Base-by-base conservation (phyloP, 2,797 vertebrate species). In the Prunella strophiata region DNA sequence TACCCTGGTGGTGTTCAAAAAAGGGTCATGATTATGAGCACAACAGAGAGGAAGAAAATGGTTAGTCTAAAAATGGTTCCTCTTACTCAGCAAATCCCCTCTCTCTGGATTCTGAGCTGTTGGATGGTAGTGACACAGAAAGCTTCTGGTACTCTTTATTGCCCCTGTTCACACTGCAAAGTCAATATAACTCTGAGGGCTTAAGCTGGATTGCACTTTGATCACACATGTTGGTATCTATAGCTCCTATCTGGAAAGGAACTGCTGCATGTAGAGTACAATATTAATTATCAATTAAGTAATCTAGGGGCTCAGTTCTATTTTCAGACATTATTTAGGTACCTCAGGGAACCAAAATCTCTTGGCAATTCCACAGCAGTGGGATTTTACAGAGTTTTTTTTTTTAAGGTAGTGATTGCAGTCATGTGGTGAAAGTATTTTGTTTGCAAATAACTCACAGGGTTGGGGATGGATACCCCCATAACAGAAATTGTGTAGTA, bases 71-170 rank as follows among this genome's bases (percentile, higher is more conserved):
- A 91, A 92, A 93, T 63, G 66, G 76, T 84, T 95, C 62, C 63
- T 88, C 89, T 96, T 91, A 88, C 80, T 94, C 76, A 72, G 96
- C 92, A 96, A 84, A 89, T 92, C 68, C 38, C 45, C 22, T 51
- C 54, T 51, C 43, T 58, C 40, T 91, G 30, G 62, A 4, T 91
- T 58, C 84, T 70, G 89, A 93, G 78, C 88, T 2, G 0, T 42
- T 45, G 66, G 83, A 57, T 74, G 65, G 50, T 8, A 62, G 74
- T 13, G 68, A 34, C 75, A 93, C 47, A 80, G 50, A 94, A 90
- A 78, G 63, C 50, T 77, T 74, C 54, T 29, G 30, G 42, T 87
- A 89, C 74, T 92, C 84, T 87, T 79, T 72, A 43, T 85, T 67
- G 70, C 59, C 84, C 67, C 67, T 91, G 38, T 57, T 68, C 59